Evolutionary conservation across 1,140 invertebrate species (phyloP).

Genomic region (Andricus grossulariae): DNA sequence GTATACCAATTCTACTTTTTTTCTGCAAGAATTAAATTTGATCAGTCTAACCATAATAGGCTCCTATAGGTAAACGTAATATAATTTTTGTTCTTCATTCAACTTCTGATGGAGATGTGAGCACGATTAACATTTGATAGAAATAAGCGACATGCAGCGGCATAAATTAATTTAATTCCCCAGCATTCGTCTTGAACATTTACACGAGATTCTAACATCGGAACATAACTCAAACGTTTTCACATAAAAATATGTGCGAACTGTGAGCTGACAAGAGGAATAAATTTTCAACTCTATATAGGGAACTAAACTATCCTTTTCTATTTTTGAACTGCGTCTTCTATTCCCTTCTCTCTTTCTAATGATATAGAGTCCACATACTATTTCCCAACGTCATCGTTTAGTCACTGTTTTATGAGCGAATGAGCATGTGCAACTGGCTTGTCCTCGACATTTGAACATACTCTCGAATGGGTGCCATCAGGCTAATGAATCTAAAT

Average conservation of each 20-base stretch:
- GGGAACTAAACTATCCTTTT: slow-evolving; percentile 14
- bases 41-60: no score
- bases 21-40: background rate
- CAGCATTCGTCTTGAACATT: slow-evolving; percentile 10
- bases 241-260: background rate
- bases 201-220: slow-evolving; percentile 10
- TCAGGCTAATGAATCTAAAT: slow-evolving; percentile 13
- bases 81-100: background rate
- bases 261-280: background rate
- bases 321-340: slow-evolving; percentile 9
- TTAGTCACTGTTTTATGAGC: slow-evolving; percentile 28
- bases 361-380: slow-evolving; percentile 1
- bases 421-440: background rate
- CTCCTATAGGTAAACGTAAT: background rate
- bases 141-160: background rate
- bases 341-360: background rate
- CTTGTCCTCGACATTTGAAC: slow-evolving; percentile 27
- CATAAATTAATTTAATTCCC: slow-evolving; percentile 25
- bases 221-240: slow-evolving; percentile 1
- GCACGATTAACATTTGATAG: slow-evolving; percentile 10
- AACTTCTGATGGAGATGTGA: background rate
- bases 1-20: background rate
- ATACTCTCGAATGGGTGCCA: background rate
- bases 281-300: slow-evolving; percentile 23
- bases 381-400: slow-evolving; percentile 20